phyloP scores from a whole-genome alignment of 2,888 invertebrate species.

The Craniophora ligustri region DNA sequence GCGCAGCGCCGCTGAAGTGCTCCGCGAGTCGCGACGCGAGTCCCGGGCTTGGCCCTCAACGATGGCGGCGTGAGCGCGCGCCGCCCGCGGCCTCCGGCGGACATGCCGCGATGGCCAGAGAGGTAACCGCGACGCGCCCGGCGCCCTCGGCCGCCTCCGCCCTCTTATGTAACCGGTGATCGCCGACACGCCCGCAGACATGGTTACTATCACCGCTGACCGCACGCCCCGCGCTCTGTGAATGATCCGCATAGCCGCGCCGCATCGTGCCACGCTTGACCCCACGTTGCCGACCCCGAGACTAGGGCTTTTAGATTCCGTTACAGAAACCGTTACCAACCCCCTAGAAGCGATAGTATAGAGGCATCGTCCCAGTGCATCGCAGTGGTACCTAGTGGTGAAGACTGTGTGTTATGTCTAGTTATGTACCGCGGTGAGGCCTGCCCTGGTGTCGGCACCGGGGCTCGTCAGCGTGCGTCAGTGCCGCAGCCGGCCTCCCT shows the following conservation, averaged over 20 bases:
- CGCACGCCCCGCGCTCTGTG: constrained; percentile 50
- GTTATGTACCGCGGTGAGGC: constrained; percentile 42
- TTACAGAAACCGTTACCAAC: constrained; percentile 19
- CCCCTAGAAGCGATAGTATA: constrained; percentile 39
- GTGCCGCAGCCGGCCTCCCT: constrained; percentile 77
- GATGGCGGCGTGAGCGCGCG: constrained; percentile 88
- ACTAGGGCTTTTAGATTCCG: constrained; percentile 40
- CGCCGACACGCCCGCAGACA: constrained; percentile 72
- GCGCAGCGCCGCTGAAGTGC: constrained; percentile 77
- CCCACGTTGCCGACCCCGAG: constrained; percentile 36
- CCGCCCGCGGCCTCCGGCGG: constrained; percentile 89
- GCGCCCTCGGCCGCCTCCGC: constrained; percentile 69
- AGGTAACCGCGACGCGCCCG: constrained; percentile 85
- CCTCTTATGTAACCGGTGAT: constrained; percentile 73
- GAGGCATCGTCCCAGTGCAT: constrained; percentile 50
- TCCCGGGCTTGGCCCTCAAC: constrained; percentile 82
- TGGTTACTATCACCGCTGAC: constrained; percentile 50
- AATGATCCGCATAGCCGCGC: constrained; percentile 40
- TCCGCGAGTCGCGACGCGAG: constrained; percentile 83
- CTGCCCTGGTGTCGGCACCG: constrained; percentile 31
- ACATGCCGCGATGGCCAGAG: constrained; percentile 93
- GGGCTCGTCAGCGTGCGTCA: constrained; percentile 51
- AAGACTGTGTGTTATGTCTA: constrained; percentile 44
- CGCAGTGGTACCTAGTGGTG: constrained; percentile 52
- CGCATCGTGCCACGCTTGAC: constrained; percentile 49